Base-by-base conservation (phyloP, 2,888 invertebrate genomes). In the Pammene aurita region DNA sequence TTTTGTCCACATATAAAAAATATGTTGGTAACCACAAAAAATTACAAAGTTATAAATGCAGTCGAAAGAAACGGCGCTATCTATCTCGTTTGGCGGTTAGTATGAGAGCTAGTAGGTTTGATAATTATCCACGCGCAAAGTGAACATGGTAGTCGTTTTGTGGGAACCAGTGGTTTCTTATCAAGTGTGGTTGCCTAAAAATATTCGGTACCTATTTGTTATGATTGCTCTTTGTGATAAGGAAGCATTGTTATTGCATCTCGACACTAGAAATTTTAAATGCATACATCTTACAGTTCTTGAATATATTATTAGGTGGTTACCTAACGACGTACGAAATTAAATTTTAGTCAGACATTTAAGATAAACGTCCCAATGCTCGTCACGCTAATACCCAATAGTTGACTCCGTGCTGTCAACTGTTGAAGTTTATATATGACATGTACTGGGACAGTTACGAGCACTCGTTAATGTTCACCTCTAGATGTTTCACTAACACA, bases 1-100 rank as follows among this genome's bases (percentile, higher is more conserved):
- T 58, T 26, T 68, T 58, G 18, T 9, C 44, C 58, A 35, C 57
- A 0, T 10, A 38, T 41, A 54, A 58, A 57, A 26, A 6, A 41
- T 52, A 58, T 58, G 5, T 64, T 68, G 38, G 68, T 54, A 38
- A 58, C 50, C 62, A 41, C 62, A n/a, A 9, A 2, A 26, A 11
- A 11, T 10, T 18, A 41, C 62, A 38, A 62, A 41, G 13, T 41
- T 52, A 62, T 10, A 52, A 13, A 16, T 62, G 52, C 41, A 26
- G 61, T n/a, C 7, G 4, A 38, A 13, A 9, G 16, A 50, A 41
- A 34, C n/a, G 26, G 18, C 9, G 18, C 41, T 9, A 13, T 61
- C 35, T 16, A 13, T 38, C 5, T 13, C 13, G 50, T 5, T 0
- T 7, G 16, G 13, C 2, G 48, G 14, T 38, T 38, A 48, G 34